Percentiles rank a stretch among this genome's conserved stretches.
These are phyloP conservation scores for Drosophila hamatofila DNA, from an alignment of 2,888 invertebrate genomes.

Conservation along the genomic window DNA sequence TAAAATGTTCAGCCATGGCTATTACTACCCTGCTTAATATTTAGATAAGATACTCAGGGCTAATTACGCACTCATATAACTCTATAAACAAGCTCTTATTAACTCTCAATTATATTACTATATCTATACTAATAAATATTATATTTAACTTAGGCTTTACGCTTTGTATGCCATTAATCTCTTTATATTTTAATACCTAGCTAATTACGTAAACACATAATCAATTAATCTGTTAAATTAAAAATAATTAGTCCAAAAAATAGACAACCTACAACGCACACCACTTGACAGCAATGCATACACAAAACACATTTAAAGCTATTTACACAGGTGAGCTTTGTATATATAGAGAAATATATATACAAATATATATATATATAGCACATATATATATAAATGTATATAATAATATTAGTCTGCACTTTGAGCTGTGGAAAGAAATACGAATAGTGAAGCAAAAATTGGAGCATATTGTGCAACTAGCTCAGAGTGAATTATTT, in stretches of 20 bases:
- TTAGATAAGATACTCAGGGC: too few relatives aligned
- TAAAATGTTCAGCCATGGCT: too few relatives aligned
- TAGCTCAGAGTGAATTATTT: slow-evolving; percentile 34
- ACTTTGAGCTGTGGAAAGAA: slow-evolving; percentile 12
- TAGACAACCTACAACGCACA: neutral
- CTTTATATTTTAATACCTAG: neutral
- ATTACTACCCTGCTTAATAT: neutral
- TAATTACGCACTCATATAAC: neutral
- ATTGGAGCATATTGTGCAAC: slow-evolving; percentile 52
- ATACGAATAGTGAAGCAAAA: slow-evolving; percentile 24
- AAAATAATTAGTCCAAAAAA: neutral
- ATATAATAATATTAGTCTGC: slow-evolving; percentile 9
- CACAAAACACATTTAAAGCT: slow-evolving; percentile 12
- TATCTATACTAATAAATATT: neutral
- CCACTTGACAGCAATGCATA: slow-evolving; percentile 4
- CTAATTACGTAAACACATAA: neutral
- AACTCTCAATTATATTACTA: neutral
- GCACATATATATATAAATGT: neutral
- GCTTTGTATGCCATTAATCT: neutral
- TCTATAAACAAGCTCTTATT: neutral
- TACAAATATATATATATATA: neutral
- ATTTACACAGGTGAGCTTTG: slow-evolving; percentile 15
- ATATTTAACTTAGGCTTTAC: neutral
- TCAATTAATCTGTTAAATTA: neutral
- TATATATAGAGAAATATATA: neutral